phyloP scores from a whole-genome alignment of 2,797 vertebrate species.

The Tolypeutes matacus region DNA sequence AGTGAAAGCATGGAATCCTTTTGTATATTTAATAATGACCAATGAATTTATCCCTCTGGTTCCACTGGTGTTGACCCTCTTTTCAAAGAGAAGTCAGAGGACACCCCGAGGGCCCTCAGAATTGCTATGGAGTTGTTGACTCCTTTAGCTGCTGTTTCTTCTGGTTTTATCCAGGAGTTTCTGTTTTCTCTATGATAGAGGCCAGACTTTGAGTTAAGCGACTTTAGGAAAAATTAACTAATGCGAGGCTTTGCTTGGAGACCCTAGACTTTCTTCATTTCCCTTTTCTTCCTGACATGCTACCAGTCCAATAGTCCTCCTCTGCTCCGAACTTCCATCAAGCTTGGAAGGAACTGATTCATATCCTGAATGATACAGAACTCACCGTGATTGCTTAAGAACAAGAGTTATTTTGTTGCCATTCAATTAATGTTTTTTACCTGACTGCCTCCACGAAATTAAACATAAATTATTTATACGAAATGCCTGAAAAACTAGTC shows the following conservation, averaged over 20 bases:
- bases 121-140: not conserved
- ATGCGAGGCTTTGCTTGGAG: not conserved
- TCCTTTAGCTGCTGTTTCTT: not conserved
- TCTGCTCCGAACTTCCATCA: conserved; percentile 8
- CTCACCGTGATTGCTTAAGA: not conserved
- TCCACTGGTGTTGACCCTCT: not conserved
- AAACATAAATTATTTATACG: conserved; percentile 55
- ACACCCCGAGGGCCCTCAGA: not conserved
- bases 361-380: conserved; percentile 53
- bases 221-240: not conserved
- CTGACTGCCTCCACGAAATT: not conserved
- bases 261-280: not conserved
- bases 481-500: not conserved
- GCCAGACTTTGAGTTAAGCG: not conserved
- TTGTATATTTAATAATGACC: not conserved
- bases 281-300: conserved; percentile 33
- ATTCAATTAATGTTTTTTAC: conserved; percentile 61
- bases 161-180: conserved; percentile 23
- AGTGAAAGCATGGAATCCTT: not conserved
- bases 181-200: conserved; percentile 29
- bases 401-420: conserved; percentile 42
- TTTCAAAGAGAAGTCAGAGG: not conserved
- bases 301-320: not conserved
- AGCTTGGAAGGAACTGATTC: conserved; percentile 7
- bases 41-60: not conserved